These are phyloP conservation scores for Oxyteleia sp. DNA, from an alignment of 2,888 invertebrate genomes.

Conservation along the genomic window DNA sequence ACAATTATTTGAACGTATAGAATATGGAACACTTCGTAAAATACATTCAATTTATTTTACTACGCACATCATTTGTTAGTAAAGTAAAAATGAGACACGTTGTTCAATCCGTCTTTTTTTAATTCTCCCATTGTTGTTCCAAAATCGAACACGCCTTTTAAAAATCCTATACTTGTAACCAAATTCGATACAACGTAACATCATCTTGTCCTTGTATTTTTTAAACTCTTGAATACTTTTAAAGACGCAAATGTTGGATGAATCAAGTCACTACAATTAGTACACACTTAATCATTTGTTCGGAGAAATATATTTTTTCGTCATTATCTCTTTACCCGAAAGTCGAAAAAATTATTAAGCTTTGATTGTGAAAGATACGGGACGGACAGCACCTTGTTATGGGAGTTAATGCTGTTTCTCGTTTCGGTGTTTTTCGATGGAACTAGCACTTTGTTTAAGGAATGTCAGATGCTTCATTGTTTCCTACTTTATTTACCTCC, in stretches of 20 bases:
- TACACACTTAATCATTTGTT: background rate
- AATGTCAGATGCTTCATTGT: constrained; percentile 44
- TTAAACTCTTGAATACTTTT: no score
- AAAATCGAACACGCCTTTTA: no score
- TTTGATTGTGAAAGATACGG: background rate
- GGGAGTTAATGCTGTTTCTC: constrained; percentile 3
- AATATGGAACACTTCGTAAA: no score
- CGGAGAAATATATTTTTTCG: background rate
- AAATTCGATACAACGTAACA: no score
- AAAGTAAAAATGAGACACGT: no score
- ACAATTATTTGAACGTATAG: no score
- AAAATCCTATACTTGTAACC: no score
- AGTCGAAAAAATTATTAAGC: background rate
- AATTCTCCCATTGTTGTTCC: no score
- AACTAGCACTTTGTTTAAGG: constrained; percentile 41
- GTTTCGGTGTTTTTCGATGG: constrained; percentile 23
- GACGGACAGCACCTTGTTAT: background rate
- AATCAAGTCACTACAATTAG: background rate
- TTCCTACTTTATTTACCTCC: constrained; percentile 60
- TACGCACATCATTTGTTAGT: no score
- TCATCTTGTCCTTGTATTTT: no score
- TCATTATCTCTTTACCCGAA: background rate
- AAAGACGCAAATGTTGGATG: background rate
- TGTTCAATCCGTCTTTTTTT: no score
- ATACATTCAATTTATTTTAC: no score